Base-by-base conservation (phyloP, 2,113 vertebrate genomes). In the Recurvirostra avosetta region DNA sequence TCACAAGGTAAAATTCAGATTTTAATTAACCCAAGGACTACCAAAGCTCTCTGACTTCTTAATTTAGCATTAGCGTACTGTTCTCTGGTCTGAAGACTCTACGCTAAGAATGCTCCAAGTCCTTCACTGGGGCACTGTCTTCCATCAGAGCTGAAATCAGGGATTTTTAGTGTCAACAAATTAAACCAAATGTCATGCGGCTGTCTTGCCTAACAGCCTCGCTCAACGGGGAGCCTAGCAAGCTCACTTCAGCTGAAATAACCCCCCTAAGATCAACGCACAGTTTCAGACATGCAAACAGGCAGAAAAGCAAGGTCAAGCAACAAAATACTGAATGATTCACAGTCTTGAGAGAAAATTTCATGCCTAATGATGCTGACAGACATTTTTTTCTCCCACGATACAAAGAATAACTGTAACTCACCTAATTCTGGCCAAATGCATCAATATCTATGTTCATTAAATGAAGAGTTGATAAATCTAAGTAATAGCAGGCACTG, bases 121-220 rank as follows among this genome's bases (percentile, higher is more conserved):
- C 79, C 84, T 94, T 75, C 65, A 65, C 47, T 49, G 43, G 56
- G 45, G 17, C 50, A 83, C 79, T 84, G 75, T 45, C 81, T 78
- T 88, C 91, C 67, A 73, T 93, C 55, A 82, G 79, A 93, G 83
- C 63, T 87, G 76, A 96, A 95, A 41, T 86, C 90, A 47, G 77
- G 40, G 82, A 73, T 72, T 95, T 96, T 94, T 71, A 88, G 87
- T 62, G 72, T 96, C 88, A 96, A 96, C 82, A 92, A 71, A 96
- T 96, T 94, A 94, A 96, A 89, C 68, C 62, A 91, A 97, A 94
- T 93, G 85, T 93, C 87, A 97, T 79, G 36, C 72, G 87, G 89
- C 72, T 85, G 62, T 76, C 94, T 95, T 92, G 93, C 78, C 86
- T 96, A 81, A 73, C 70, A 94, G 78, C 68, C 65, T 75, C 61